phyloP scores from a whole-genome alignment of 2,797 vertebrate species.

The Pangasius djambal region DNA sequence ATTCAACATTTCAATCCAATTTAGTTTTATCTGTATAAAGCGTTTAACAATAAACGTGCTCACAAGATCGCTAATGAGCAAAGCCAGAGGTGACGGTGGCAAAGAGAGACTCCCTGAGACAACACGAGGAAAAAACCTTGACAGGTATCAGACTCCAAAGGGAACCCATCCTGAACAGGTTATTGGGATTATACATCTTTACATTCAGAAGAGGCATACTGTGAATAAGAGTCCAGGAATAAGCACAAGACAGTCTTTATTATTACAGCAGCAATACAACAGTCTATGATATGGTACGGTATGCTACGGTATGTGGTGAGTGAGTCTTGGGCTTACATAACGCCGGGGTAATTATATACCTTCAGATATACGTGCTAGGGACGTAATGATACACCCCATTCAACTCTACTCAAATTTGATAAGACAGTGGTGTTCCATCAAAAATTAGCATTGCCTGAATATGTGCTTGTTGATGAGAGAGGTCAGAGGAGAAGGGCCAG shows the following conservation, averaged over 20 bases:
- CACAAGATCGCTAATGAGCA: not conserved
- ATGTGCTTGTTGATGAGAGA: not conserved
- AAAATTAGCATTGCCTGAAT: not conserved
- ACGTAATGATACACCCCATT: not conserved
- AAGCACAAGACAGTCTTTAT: not conserved
- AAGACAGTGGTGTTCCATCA: not conserved
- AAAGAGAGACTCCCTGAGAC: not conserved
- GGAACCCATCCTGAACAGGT: not conserved
- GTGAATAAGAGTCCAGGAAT: not conserved
- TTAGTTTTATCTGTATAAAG: not conserved
- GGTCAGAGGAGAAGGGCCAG: not conserved
- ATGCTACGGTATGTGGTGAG: not conserved
- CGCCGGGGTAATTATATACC: not conserved
- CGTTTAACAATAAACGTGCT: not conserved
- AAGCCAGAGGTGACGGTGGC: not conserved
- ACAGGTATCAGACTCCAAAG: not conserved
- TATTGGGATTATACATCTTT: not conserved
- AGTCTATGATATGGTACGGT: not conserved
- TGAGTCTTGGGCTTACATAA: not conserved
- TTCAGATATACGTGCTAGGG: not conserved
- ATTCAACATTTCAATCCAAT: not conserved
- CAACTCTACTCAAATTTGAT: not conserved
- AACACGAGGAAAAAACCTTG: not conserved
- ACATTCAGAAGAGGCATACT: not conserved
- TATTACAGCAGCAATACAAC: not conserved